Evolutionary conservation across 1,140 invertebrate species (phyloP).

Genomic region (Acromyrmex echinatior): DNA sequence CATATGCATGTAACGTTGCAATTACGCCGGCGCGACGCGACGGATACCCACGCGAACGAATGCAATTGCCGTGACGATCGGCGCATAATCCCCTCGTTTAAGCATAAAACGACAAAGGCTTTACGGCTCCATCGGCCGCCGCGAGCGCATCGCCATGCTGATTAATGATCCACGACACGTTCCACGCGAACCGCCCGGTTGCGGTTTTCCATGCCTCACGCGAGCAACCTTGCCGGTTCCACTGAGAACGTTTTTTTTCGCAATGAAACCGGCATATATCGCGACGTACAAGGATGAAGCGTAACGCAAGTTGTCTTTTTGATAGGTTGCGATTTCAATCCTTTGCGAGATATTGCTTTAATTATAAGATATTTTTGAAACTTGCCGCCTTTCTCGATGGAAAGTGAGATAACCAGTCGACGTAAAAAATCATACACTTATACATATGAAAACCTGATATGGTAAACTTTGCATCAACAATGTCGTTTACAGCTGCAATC

Average conservation of each 20-base stretch:
- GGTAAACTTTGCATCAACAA: not conserved
- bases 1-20: conserved; percentile 37
- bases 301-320: not conserved
- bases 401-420: not conserved
- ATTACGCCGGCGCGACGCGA: conserved; percentile 42
- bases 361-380: conserved; percentile 17
- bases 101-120: conserved; percentile 58
- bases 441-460: not conserved
- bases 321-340: not conserved
- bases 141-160: conserved; percentile 48
- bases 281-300: conserved; percentile 1
- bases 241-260: conserved; percentile 54
- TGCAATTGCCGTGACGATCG: not conserved
- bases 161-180: conserved; percentile 77
- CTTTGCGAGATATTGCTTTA: not conserved
- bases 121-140: conserved; percentile 57
- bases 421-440: not conserved
- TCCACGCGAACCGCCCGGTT: conserved; percentile 44
- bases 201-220: conserved; percentile 57
- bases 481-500: not conserved
- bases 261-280: conserved; percentile 8
- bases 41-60: not conserved
- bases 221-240: conserved; percentile 65
- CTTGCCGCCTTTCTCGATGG: not conserved
- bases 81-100: conserved; percentile 49